These are phyloP conservation scores for Atherinomorus stipes DNA, from an alignment of 2,113 vertebrate species.

Conservation along the genomic window DNA sequence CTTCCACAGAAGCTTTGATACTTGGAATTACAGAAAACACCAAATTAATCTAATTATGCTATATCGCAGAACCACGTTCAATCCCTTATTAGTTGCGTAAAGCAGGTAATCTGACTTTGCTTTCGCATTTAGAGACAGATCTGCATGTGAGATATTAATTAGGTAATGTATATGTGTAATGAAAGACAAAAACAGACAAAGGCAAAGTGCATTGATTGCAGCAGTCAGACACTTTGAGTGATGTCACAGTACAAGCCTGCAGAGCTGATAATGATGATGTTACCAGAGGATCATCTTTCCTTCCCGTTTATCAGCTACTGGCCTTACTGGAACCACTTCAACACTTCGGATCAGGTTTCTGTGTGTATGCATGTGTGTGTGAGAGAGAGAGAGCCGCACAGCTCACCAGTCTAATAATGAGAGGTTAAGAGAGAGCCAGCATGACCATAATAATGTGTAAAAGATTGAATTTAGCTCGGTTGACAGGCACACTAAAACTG, in stretches of 20 bases:
- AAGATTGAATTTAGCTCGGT: conserved; percentile 76
- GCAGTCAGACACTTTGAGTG: conserved; percentile 47
- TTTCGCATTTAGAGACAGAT: conserved; percentile 36
- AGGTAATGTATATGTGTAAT: conserved; percentile 39
- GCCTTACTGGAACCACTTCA: conserved; percentile 72
- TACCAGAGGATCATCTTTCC: conserved; percentile 76
- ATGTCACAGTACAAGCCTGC: conserved; percentile 49
- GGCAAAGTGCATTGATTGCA: conserved; percentile 57
- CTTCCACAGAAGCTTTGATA: too few relatives aligned
- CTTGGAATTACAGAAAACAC: too few relatives aligned
- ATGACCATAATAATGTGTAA: conserved; percentile 73
- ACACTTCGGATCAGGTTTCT: conserved; percentile 69
- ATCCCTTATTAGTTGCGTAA: not conserved
- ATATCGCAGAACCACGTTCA: too few relatives aligned
- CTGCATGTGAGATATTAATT: conserved; percentile 56
- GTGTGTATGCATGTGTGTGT: conserved; percentile 15
- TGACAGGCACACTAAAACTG: conserved; percentile 70
- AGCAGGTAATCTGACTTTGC: not conserved
- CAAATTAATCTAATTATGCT: too few relatives aligned
- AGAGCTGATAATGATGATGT: conserved; percentile 73
- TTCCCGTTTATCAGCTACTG: conserved; percentile 77
- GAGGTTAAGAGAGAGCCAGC: conserved; percentile 66
- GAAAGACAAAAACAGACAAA: conserved; percentile 43
- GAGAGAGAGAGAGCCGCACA: conserved; percentile 11
- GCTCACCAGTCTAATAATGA: conserved; percentile 63